These are phyloP conservation scores for Cynoglossus semilaevis DNA, from an alignment of 2,113 vertebrate species.

Conservation along the genomic window DNA sequence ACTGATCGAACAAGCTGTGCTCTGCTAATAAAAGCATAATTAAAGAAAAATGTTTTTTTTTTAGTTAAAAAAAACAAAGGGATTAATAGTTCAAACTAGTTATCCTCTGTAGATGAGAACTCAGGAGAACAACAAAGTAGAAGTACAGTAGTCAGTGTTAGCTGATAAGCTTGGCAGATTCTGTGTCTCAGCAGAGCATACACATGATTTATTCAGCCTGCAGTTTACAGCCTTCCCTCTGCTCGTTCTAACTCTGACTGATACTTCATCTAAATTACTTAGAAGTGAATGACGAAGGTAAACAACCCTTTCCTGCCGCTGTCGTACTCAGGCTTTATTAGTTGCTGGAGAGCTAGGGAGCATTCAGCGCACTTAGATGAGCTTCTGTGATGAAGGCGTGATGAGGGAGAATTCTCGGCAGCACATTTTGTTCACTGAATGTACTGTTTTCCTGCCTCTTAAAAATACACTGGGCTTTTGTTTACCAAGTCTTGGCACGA, in stretches of 20 bases:
- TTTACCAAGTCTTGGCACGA: slow-evolving; percentile 56
- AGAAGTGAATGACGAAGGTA: slow-evolving; percentile 29
- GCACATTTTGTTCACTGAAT: slow-evolving; percentile 38
- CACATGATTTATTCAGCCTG: slow-evolving; percentile 11
- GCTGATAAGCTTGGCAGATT: slow-evolving; percentile 28
- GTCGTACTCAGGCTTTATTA: slow-evolving; percentile 10
- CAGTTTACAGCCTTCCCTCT: slow-evolving; percentile 17
- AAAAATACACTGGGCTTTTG: slow-evolving; percentile 68
- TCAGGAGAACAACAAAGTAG: no score
- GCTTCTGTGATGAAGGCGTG: not conserved
- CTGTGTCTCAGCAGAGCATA: slow-evolving; percentile 12
- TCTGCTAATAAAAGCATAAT: no score
- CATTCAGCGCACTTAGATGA: not conserved
- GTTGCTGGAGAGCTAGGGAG: not conserved
- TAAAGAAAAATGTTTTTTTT: no score
- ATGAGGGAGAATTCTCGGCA: slow-evolving; percentile 11
- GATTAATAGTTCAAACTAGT: no score
- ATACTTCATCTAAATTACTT: slow-evolving; percentile 19
- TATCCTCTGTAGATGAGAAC: no score
- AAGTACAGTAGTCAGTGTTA: not conserved
- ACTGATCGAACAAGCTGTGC: no score
- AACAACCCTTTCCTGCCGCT: not conserved
- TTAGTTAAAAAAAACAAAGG: no score
- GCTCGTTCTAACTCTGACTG: slow-evolving; percentile 4
- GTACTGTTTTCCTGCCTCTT: slow-evolving; percentile 34